Conservation (phyloP, 1,140 invertebrate genomes). For the Prorops nasuta region DNA sequence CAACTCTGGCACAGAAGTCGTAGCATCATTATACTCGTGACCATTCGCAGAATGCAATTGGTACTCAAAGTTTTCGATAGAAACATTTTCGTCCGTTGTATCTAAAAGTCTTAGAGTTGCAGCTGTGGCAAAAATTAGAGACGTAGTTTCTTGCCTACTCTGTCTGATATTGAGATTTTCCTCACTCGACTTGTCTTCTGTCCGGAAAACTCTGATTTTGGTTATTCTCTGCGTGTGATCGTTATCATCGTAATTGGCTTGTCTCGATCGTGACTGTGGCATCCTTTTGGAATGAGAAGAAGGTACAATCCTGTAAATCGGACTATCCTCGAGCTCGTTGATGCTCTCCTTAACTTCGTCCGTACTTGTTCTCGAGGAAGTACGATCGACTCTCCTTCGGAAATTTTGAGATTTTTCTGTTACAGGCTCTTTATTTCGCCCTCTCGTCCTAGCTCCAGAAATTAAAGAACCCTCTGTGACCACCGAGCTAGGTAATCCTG, state of each 20-base stretch:
- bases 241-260: constrained; percentile 12
- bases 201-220: constrained; percentile 32
- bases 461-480: no score
- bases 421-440: no score
- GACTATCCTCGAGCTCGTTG: constrained; percentile 28
- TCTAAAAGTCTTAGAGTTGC: not conserved
- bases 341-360: constrained; percentile 12
- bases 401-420: not conserved
- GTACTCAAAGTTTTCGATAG: not conserved
- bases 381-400: constrained; percentile 25
- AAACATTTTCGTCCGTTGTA: not conserved
- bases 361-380: constrained; percentile 14
- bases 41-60: no score
- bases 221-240: constrained; percentile 22
- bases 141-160: not conserved
- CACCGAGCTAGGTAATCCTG: no score
- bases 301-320: constrained; percentile 26
- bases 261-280: not conserved
- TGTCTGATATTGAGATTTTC: not conserved
- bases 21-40: no score
- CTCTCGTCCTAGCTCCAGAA: no score
- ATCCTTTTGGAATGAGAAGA: constrained; percentile 14
- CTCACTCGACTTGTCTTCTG: constrained; percentile 15
- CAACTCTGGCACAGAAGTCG: no score
- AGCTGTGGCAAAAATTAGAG: not conserved